Conservation (phyloP, 2,888 invertebrate species). For the Polyommatus icarus region DNA sequence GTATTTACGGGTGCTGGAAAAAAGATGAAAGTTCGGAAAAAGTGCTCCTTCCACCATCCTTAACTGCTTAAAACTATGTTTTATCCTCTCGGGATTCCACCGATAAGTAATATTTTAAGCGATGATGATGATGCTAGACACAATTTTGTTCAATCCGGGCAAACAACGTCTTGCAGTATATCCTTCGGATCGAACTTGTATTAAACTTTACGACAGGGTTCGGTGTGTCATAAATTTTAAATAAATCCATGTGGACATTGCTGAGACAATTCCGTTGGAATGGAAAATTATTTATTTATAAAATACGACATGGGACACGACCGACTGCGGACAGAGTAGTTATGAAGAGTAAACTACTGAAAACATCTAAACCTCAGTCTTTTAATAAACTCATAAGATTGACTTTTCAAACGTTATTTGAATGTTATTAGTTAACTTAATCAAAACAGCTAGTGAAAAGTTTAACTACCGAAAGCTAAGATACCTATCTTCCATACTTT, state of each 20-base stretch:
- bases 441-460: no score
- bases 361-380: no score
- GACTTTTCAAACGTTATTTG: no score
- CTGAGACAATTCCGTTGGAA: conserved; percentile 72
- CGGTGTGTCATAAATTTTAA: conserved; percentile 74
- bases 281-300: conserved; percentile 29
- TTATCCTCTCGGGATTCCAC: background rate
- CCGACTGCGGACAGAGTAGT: background rate
- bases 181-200: conserved; percentile 49
- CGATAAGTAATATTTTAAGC: background rate
- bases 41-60: background rate
- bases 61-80: background rate
- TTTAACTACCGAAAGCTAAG: no score
- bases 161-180: conserved; percentile 57
- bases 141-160: conserved; percentile 31
- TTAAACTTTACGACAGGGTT: conserved; percentile 77
- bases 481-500: no score
- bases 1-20: no score
- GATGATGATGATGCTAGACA: conserved; percentile 42
- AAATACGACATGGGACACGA: background rate
- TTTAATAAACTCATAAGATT: no score
- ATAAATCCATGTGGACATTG: conserved; percentile 75
- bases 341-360: no score
- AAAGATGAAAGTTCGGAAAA: no score
- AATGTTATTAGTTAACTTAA: no score